These are phyloP conservation scores for Bactericera cockerelli DNA, from an alignment of 1,140 invertebrate genomes.

Conservation along the genomic window DNA sequence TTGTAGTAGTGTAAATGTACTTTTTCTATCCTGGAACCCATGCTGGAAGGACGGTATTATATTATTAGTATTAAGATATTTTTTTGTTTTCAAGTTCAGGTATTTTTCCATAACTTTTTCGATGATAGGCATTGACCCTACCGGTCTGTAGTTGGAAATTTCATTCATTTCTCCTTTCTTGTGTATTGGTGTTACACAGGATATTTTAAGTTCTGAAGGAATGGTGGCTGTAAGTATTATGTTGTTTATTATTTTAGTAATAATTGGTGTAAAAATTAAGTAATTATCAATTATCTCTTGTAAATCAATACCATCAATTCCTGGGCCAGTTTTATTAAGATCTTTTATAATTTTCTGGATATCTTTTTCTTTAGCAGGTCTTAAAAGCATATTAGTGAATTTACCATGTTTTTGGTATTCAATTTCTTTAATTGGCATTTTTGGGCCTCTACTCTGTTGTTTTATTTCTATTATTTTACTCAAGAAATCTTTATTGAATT, in stretches of 20 bases:
- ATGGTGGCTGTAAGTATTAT: not conserved
- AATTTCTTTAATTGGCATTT: too few relatives aligned
- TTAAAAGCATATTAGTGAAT: too few relatives aligned
- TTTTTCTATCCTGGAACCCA: not conserved
- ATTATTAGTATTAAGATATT: not conserved
- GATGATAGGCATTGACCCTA: not conserved
- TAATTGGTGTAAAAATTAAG: too few relatives aligned
- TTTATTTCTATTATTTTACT: not conserved
- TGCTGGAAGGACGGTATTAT: not conserved
- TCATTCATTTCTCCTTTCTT: conserved; percentile 2
- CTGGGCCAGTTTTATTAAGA: too few relatives aligned
- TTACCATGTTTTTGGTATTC: too few relatives aligned
- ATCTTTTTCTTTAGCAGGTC: too few relatives aligned
- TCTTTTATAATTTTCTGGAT: too few relatives aligned
- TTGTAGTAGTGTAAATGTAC: not conserved
- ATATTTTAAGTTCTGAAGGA: not conserved
- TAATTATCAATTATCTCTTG: too few relatives aligned
- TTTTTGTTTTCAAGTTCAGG: not conserved
- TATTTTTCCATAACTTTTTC: not conserved
- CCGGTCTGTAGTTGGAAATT: not conserved
- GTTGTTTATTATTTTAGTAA: not conserved
- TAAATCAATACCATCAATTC: too few relatives aligned
- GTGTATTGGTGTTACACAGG: not conserved
- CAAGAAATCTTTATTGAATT: not conserved
- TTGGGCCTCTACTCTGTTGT: not conserved